phyloP scores from a whole-genome alignment of 2,797 vertebrate genomes.

The Sphenopsis melanotis region DNA sequence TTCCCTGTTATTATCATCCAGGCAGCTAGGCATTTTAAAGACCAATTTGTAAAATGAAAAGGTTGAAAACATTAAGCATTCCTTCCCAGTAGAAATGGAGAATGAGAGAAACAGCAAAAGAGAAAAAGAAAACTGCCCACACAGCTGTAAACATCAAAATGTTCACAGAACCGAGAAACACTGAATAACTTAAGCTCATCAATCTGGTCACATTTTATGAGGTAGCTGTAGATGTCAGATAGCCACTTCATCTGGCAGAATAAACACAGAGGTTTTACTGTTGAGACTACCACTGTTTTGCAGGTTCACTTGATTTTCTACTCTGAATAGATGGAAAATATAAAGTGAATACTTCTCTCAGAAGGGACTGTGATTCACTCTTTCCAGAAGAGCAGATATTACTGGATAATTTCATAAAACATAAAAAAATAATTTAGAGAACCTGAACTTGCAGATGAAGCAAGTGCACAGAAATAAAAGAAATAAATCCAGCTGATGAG shows the following conservation, averaged over 20 bases:
- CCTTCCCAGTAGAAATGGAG: neutral
- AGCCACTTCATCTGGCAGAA: neutral
- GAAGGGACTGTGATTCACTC: neutral
- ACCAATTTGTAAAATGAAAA: constrained; percentile 7
- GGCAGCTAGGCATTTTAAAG: constrained; percentile 4
- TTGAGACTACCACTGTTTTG: neutral
- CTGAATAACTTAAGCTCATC: neutral
- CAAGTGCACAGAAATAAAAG: neutral
- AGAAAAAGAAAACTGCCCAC: neutral
- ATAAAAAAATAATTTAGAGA: neutral
- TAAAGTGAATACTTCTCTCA: neutral
- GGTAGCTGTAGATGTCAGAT: neutral
- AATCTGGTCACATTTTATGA: neutral
- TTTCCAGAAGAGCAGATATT: neutral
- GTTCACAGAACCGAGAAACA: neutral
- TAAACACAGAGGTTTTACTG: neutral
- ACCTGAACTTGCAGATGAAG: neutral
- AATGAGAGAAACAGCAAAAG: neutral
- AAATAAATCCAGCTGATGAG: neutral
- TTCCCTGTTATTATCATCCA: neutral
- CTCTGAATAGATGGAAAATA: neutral
- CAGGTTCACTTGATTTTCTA: neutral
- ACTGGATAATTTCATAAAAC: neutral
- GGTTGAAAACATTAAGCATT: neutral
- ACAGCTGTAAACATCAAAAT: neutral